A percentile compares a stretch with the other conserved stretches of the same genome.
These are phyloP conservation scores for Drosophila varians DNA, from an alignment of 1,140 invertebrate genomes.

Conservation along the genomic window DNA sequence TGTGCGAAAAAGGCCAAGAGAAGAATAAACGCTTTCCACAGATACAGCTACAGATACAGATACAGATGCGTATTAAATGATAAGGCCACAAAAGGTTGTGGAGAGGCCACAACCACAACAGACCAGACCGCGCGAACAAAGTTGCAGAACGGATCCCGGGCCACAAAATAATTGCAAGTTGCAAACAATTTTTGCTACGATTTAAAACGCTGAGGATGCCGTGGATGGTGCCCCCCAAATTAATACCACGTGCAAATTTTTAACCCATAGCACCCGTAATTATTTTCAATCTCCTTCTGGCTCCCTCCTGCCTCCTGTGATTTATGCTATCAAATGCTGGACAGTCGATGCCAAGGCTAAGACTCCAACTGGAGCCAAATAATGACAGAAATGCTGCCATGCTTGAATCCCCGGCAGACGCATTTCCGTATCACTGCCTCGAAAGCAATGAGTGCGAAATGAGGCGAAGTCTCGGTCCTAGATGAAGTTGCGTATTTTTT, in stretches of 20 bases:
- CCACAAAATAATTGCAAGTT: slow-evolving; percentile 71
- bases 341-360: neutral
- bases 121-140: slow-evolving; percentile 33
- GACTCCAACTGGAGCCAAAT: slow-evolving; percentile 8
- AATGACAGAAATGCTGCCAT: slow-evolving; percentile 9
- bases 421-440: slow-evolving; percentile 67
- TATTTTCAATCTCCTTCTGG: slow-evolving; percentile 50
- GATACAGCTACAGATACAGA: too few relatives aligned
- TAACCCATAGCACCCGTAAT: slow-evolving; percentile 62
- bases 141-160: slow-evolving; percentile 33
- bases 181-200: slow-evolving; percentile 66
- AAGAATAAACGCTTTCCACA: slow-evolving; percentile 51
- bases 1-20: slow-evolving; percentile 52
- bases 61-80: slow-evolving; percentile 79
- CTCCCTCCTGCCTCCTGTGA: slow-evolving; percentile 51
- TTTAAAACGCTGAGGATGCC: slow-evolving; percentile 47
- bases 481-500: slow-evolving; percentile 19
- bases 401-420: slow-evolving; percentile 39
- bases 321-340: slow-evolving; percentile 68
- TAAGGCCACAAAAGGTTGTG: slow-evolving; percentile 54
- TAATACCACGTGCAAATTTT: slow-evolving; percentile 75
- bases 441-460: slow-evolving; percentile 32
- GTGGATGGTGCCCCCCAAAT: slow-evolving; percentile 41
- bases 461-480: slow-evolving; percentile 22
- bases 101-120: slow-evolving; percentile 40